These are phyloP conservation scores for Scrobipalpa costella DNA, from an alignment of 2,888 invertebrate species.

Conservation along the genomic window DNA sequence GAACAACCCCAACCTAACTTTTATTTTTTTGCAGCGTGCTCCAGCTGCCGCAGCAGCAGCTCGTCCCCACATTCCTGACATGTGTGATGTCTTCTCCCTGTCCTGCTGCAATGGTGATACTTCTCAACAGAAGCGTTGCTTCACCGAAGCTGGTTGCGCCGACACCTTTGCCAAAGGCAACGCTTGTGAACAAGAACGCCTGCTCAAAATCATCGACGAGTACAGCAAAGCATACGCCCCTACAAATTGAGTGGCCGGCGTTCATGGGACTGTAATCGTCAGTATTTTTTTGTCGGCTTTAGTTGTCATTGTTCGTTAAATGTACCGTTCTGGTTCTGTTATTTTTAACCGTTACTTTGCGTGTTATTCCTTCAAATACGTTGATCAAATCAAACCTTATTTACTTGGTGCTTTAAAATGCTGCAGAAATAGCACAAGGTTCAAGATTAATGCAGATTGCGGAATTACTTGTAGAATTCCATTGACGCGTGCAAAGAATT, in stretches of 20 bases:
- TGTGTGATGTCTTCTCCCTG: conserved; percentile 60
- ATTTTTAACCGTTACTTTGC: not conserved
- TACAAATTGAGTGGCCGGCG: conserved; percentile 36
- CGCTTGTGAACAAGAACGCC: conserved; percentile 46
- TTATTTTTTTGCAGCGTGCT: conserved; percentile 10
- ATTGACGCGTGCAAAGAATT: conserved; percentile 20
- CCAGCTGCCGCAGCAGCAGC: not conserved
- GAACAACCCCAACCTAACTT: too few species aligned
- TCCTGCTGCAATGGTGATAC: conserved; percentile 53
- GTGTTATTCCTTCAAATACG: conserved; percentile 5
- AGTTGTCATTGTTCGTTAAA: conserved; percentile 10
- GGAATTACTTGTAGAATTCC: conserved; percentile 16
- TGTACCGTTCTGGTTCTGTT: not conserved
- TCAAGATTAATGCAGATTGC: conserved; percentile 10
- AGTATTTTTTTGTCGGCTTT: conserved; percentile 23
- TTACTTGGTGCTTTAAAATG: not conserved
- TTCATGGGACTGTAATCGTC: conserved; percentile 8
- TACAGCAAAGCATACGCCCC: conserved; percentile 55
- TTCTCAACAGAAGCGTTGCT: conserved; percentile 49
- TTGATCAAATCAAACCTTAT: not conserved
- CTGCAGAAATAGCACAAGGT: conserved; percentile 14
- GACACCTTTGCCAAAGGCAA: conserved; percentile 41
- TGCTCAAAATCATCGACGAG: conserved; percentile 49
- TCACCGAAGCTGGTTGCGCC: conserved; percentile 50
- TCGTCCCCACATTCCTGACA: conserved; percentile 34